phyloP scores from a whole-genome alignment of 1,140 invertebrate genomes.

The Lethrus apterus region DNA sequence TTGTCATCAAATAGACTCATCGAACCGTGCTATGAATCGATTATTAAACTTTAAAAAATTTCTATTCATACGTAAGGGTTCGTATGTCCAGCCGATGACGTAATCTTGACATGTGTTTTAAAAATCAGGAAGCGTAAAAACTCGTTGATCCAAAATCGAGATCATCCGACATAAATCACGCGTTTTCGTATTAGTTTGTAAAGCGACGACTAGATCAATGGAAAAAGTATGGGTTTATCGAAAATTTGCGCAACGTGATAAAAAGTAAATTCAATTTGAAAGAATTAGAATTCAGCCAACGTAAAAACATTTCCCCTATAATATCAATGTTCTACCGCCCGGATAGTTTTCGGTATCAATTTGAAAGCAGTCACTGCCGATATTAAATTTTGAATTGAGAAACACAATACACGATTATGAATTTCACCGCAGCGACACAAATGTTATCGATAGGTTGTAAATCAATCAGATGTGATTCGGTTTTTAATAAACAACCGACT shows the following conservation, averaged over 20 bases:
- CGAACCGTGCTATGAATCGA: slow-evolving; percentile 1
- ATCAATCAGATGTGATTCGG: slow-evolving; percentile 25
- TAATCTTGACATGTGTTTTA: slow-evolving; percentile 5
- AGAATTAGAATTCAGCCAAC: too few relatives aligned
- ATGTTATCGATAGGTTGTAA: slow-evolving; percentile 26
- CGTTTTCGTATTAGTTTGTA: neutral
- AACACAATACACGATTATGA: slow-evolving; percentile 28
- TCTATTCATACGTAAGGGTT: slow-evolving; percentile 1
- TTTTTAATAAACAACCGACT: slow-evolving; percentile 24
- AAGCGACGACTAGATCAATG: neutral
- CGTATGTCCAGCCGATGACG: slow-evolving; percentile 6
- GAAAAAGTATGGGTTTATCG: slow-evolving; percentile 4
- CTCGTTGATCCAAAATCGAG: neutral
- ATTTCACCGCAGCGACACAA: slow-evolving; percentile 21
- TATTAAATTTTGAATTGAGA: slow-evolving; percentile 28
- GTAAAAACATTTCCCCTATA: neutral
- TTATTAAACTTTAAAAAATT: slow-evolving; percentile 11
- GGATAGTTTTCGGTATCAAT: slow-evolving; percentile 24
- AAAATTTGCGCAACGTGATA: neutral
- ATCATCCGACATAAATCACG: neutral
- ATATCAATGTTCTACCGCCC: neutral
- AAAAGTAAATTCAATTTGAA: too few relatives aligned
- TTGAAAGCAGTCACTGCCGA: slow-evolving; percentile 17
- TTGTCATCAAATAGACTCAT: slow-evolving; percentile 1
- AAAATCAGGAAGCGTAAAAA: neutral